These are phyloP conservation scores for Simalia tracyae DNA, from an alignment of 2,797 vertebrate genomes.

Conservation along the genomic window DNA sequence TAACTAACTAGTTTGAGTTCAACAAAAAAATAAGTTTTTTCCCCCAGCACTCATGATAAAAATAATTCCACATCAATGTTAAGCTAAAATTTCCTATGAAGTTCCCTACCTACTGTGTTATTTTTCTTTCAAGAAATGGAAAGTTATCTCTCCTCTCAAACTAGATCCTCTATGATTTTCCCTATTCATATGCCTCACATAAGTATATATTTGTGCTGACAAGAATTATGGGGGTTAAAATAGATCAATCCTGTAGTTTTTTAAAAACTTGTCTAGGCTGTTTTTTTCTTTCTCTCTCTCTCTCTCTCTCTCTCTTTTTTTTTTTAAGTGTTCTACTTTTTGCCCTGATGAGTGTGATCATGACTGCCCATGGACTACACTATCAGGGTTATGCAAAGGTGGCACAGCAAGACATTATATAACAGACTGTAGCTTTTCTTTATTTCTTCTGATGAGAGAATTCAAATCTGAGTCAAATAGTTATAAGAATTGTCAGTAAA, in stretches of 20 bases:
- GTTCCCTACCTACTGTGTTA: not conserved
- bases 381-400: not conserved
- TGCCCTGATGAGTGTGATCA: constrained; percentile 19
- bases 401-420: constrained; percentile 43
- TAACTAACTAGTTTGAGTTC: not conserved
- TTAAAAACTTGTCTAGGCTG: not conserved
- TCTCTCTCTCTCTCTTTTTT: not conserved
- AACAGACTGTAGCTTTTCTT: constrained; percentile 35
- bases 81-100: not conserved
- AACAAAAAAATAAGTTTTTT: not conserved
- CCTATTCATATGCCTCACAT: not conserved
- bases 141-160: not conserved
- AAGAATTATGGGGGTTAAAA: not conserved
- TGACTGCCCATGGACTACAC: constrained; percentile 22
- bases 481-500: constrained; percentile 22
- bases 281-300: no score
- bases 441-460: constrained; percentile 40
- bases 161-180: not conserved
- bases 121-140: not conserved
- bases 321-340: not conserved
- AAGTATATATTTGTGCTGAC: not conserved
- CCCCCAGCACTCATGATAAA: not conserved
- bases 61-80: not conserved
- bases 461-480: constrained; percentile 27
- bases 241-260: not conserved